Evolutionary conservation across 1,140 invertebrate species (phyloP).

Genomic region (Tetranychus cinnabarinus): DNA sequence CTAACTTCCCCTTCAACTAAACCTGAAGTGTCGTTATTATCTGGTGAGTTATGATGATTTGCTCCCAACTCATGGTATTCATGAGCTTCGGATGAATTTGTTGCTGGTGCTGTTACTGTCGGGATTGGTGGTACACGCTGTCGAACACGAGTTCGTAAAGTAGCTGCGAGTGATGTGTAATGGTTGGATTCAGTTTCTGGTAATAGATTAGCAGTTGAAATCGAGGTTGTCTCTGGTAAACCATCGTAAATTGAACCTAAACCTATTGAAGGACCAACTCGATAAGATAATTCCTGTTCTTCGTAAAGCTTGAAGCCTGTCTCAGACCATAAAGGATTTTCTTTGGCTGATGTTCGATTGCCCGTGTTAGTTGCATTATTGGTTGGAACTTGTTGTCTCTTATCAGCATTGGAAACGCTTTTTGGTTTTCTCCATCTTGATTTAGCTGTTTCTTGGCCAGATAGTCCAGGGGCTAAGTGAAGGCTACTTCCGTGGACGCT

Average conservation of each 20-base stretch:
- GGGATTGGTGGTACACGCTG: neutral
- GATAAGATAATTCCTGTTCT: neutral
- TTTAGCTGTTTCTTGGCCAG: neutral
- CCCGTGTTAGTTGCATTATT: neutral
- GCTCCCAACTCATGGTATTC: neutral
- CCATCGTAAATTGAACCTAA: no score
- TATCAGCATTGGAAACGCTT: neutral
- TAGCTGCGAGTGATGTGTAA: neutral
- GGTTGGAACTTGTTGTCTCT: neutral
- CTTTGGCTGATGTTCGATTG: neutral
- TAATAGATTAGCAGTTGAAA: neutral
- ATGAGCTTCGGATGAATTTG: neutral
- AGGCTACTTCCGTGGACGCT: neutral
- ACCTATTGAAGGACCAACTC: neutral
- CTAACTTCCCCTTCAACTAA: no score
- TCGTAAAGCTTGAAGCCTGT: neutral
- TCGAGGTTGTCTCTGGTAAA: neutral
- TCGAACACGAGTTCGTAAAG: neutral
- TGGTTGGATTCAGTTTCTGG: neutral
- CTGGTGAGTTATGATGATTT: neutral
- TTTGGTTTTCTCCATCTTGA: neutral
- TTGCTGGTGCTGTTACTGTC: neutral
- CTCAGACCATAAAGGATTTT: slow-evolving; percentile 1
- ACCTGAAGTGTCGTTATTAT: no score
- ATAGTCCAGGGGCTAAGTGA: neutral